Base-by-base conservation (phyloP, 2,888 invertebrate species). In the Zaprionus lineosus region DNA sequence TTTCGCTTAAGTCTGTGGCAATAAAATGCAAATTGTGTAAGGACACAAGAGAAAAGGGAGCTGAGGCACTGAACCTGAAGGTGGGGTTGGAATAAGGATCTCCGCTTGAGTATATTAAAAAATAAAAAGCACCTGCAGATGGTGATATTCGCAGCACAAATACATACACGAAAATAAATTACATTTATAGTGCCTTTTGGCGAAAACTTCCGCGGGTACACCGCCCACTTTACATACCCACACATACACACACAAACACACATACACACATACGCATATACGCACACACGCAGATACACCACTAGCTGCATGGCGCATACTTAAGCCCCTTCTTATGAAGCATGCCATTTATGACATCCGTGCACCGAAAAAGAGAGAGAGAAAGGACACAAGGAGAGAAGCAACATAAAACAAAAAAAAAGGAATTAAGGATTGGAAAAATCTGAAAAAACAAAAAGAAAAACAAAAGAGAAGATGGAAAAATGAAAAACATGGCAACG, bases 261-360 rank as follows among this genome's bases (percentile, higher is more conserved):
- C 6, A 19, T 19, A 57, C 48, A 9, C 31, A 29, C 4, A 21
- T 29, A 43, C 7, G 16, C 9, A 2, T 28, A 40, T 8, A 28
- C 15, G 33, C 50, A 12, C 46, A 47, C 29, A 36, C 29, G 15
- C 12, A 37, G n/a, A 31, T 12, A 41, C 14, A 43, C 55, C 14
- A 43, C 50, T 33, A 14, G 55, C 11, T 12, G 39, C 46, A 41
- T 51, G 36, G 43, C 43, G 60, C 60, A 70, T 60, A 56, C 73
- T 48, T 61, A 50, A 72, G 56, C 53, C 24, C 53, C 44, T 60
- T 66, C 51, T 50, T 61, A 71, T 68, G 71, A 69, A 67, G 82
- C 68, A 82, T 78, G 84, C 81, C 81, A 82, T 82, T 82, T 82
- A 84, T 81, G 81, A 82, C 81, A 82, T 82, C 84, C 84, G 84